phyloP scores from a whole-genome alignment of 2,888 invertebrate genomes.

The Hylaea fasciaria region DNA sequence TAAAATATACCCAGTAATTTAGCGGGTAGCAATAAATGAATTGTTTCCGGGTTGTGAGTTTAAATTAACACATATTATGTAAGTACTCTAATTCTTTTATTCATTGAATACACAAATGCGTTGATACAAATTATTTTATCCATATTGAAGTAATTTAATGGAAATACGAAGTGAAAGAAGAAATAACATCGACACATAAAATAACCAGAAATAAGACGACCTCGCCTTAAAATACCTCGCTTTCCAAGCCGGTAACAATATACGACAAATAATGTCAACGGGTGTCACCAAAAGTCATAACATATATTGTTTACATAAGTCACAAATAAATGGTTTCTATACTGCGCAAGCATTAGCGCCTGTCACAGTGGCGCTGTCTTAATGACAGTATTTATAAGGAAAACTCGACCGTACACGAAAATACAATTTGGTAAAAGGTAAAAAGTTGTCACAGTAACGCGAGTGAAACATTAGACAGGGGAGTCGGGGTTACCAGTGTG shows the following conservation, averaged over 20 bases:
- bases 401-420: constrained; percentile 83
- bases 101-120: too few species aligned
- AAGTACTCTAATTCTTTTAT: too few species aligned
- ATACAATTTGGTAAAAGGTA: constrained; percentile 83
- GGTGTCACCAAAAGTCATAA: constrained; percentile 61
- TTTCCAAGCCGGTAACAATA: constrained; percentile 19
- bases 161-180: too few species aligned
- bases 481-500: constrained; percentile 43
- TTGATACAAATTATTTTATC: too few species aligned
- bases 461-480: constrained; percentile 78
- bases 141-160: too few species aligned
- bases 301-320: constrained; percentile 70
- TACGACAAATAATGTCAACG: constrained; percentile 44
- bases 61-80: too few species aligned
- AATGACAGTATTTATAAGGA: constrained; percentile 85
- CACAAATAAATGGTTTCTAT: constrained; percentile 75
- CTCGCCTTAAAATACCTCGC: neutral
- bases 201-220: too few species aligned
- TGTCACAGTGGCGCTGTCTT: constrained; percentile 79
- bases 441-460: constrained; percentile 81
- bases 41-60: too few species aligned
- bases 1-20: too few species aligned
- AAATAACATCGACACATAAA: too few species aligned
- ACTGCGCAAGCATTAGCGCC: constrained; percentile 78
- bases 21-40: too few species aligned